Evolutionary conservation across 2,113 vertebrate genomes (phyloP), one percentile per base, ranked within the genome.

Genomic region (Turdus rufiventris): DNA sequence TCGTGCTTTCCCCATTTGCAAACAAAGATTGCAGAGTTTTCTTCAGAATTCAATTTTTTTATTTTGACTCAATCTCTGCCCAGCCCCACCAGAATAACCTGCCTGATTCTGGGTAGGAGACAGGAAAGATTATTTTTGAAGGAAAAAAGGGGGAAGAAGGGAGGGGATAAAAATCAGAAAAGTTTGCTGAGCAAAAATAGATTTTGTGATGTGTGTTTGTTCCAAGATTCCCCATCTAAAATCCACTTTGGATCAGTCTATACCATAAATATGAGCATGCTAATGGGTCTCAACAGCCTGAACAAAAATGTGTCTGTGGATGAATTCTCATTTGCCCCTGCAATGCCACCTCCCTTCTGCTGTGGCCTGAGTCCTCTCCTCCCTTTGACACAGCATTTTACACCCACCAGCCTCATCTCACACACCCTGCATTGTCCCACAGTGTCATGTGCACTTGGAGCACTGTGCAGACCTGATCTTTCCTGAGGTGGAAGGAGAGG

Each of bases 221-320:
- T 82, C 70, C 53, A 82, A 50, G 48, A 51, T 42, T 53, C 31
- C 42, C 45, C 34, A 34, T 1, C 0, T 25, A 57, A 81, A 65
- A 40, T 57, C 42, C 3, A 1, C 40, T 20, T 70, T 43, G 45
- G 40, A 18, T 73, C 42, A 47, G 65, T 24, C 56, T 80, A 0
- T 80, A 48, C 24, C 34, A 42, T 62, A 24, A 75, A 62, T 0
- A 0, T 24, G 3, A 15, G 8, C 1, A 9, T 48, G 28, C 14
- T n/a, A 50, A 42, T 10, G 42, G 19, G n/a, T 13, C 14, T 53
- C 26, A 77, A 31, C 6, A 76, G 43, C 36, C 33, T 1, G 2
- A 76, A n/a, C 48, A 76, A 38, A 86, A 89, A 34, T 6, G n/a
- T 51, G 5, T 47, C 2, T 1, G 12, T 53, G 40, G 17, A 51